Percentiles rank a stretch among this genome's conserved stretches.
Evolutionary conservation across 2,113 vertebrate genomes (phyloP).

Genomic region (Leucoraja erinaceus): DNA sequence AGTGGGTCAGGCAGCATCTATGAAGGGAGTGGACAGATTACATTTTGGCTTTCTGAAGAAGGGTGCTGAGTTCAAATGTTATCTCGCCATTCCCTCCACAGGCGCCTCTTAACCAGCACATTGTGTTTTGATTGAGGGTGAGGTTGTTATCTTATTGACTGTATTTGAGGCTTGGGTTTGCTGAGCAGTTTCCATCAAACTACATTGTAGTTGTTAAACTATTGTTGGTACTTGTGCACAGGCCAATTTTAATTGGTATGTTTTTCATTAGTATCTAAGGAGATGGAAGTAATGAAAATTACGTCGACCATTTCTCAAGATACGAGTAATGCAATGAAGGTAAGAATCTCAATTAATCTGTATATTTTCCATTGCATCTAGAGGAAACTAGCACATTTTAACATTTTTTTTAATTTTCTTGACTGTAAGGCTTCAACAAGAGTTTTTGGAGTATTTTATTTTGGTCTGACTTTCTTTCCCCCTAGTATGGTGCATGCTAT

Average conservation of each 20-base stretch:
- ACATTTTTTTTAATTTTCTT: background rate
- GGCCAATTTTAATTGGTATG: background rate
- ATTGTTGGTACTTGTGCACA: background rate
- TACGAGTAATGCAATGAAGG: constrained; percentile 70
- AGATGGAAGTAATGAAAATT: constrained; percentile 57
- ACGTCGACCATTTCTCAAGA: constrained; percentile 58
- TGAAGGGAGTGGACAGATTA: too few species aligned
- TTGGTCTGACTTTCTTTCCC: background rate
- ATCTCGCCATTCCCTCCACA: too few species aligned
- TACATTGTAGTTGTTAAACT: background rate
- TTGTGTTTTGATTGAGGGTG: too few species aligned
- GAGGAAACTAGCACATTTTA: background rate
- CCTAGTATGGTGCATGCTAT: background rate
- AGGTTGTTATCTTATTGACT: too few species aligned
- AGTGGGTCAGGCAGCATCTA: too few species aligned
- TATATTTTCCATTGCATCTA: background rate
- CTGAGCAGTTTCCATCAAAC: background rate
- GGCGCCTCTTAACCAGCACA: too few species aligned
- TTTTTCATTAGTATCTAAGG: constrained; percentile 49
- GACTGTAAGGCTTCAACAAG: background rate
- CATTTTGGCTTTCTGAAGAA: too few species aligned
- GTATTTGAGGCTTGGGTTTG: background rate
- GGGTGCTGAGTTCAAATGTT: too few species aligned
- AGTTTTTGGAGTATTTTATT: background rate
- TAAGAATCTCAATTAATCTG: constrained; percentile 48